A percentile compares a stretch with the other conserved stretches of the same genome.
phyloP scores from a whole-genome alignment of 2,113 vertebrate species.

The Lepidothrix coronata region DNA sequence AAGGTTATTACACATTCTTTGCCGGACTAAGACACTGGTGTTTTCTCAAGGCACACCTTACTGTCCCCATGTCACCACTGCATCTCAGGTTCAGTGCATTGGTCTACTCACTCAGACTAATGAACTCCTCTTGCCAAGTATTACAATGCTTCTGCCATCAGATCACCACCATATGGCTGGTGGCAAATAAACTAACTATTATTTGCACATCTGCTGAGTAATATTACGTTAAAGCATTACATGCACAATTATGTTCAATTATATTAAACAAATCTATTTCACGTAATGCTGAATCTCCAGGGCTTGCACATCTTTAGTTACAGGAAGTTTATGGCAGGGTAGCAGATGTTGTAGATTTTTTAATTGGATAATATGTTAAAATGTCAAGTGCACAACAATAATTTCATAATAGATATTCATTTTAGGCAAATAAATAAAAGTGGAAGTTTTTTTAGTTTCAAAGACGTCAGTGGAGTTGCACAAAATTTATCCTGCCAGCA shows the following conservation, averaged over 20 bases:
- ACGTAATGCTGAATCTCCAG: constrained; percentile 72
- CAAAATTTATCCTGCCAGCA: not conserved
- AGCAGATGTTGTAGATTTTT: constrained; percentile 74
- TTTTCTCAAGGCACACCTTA: not conserved
- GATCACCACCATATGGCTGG: constrained; percentile 60
- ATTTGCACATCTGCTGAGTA: constrained; percentile 79
- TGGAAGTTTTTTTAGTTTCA: not conserved
- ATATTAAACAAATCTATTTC: constrained; percentile 77
- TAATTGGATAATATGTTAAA: constrained; percentile 70
- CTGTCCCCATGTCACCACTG: not conserved
- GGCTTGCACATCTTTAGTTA: constrained; percentile 73
- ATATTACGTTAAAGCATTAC: constrained; percentile 76
- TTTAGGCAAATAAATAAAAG: constrained; percentile 35
- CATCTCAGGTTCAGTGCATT: not conserved
- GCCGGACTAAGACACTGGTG: not conserved
- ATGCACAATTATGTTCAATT: constrained; percentile 80
- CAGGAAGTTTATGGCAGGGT: constrained; percentile 68
- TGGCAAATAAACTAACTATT: constrained; percentile 70
- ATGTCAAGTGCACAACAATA: constrained; percentile 49
- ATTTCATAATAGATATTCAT: constrained; percentile 31
- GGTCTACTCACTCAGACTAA: not conserved
- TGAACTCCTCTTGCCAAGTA: not conserved
- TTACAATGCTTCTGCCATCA: not conserved
- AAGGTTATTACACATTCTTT: not conserved
- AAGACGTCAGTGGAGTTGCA: not conserved